phyloP scores from a whole-genome alignment of 2,888 invertebrate species.

The Tuberolachnus salignus region DNA sequence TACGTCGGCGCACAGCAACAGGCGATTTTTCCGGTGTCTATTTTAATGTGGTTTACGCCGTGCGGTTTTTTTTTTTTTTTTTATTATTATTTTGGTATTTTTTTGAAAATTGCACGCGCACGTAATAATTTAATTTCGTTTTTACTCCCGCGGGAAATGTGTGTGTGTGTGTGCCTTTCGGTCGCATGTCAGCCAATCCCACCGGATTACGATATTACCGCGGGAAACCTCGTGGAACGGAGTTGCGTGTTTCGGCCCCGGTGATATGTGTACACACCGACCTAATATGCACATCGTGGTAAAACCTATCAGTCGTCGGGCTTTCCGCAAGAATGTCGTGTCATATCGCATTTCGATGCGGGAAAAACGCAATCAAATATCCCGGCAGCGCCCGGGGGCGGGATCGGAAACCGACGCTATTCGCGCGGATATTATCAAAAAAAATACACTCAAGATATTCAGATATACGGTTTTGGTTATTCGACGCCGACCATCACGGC shows the following conservation, averaged over 20 bases:
- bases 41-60: not conserved
- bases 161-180: slow-evolving; percentile 19
- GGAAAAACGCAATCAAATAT: too few relatives aligned
- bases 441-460: too few relatives aligned
- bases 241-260: slow-evolving; percentile 3
- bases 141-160: slow-evolving; percentile 39
- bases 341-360: too few relatives aligned
- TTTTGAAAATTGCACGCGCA: slow-evolving; percentile 13
- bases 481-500: too few relatives aligned
- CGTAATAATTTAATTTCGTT: slow-evolving; percentile 51
- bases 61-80: not conserved
- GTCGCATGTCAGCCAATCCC: slow-evolving; percentile 52
- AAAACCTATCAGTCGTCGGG: too few relatives aligned
- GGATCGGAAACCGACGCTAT: too few relatives aligned
- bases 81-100: too few relatives aligned
- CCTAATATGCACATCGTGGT: too few relatives aligned
- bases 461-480: too few relatives aligned
- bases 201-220: slow-evolving; percentile 35
- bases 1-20: not conserved
- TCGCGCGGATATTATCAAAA: too few relatives aligned
- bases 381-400: too few relatives aligned
- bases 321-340: too few relatives aligned
- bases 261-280: not conserved
- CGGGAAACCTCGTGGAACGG: not conserved
- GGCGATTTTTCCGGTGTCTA: slow-evolving; percentile 29